Evolutionary conservation across 2,797 vertebrate species (phyloP).

Genomic region (Acestrorhynchus altus): DNA sequence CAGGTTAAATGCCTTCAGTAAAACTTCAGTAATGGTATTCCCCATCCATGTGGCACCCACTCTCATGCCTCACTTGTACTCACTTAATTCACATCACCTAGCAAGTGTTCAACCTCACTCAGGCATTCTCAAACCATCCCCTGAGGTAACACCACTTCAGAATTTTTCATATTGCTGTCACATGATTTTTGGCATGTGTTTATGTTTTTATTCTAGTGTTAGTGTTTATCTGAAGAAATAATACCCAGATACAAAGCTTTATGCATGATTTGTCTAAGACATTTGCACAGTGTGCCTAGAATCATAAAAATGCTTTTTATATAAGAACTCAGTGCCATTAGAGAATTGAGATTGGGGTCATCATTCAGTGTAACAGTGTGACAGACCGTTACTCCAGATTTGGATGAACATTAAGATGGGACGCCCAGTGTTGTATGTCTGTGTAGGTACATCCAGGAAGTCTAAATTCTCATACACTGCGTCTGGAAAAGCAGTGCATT

Average conservation of each 20-base stretch:
- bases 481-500: constrained; percentile 14
- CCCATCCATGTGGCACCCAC: no score
- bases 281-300: not conserved
- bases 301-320: not conserved
- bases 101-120: no score
- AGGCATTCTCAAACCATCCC: no score
- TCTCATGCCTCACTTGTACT: no score
- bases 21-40: no score
- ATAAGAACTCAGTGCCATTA: not conserved
- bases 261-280: not conserved
- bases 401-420: not conserved
- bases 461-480: not conserved
- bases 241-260: not conserved
- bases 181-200: no score
- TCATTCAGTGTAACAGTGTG: constrained; percentile 16
- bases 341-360: not conserved
- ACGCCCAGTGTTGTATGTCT: not conserved
- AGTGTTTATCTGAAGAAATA: not conserved
- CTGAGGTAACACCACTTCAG: no score
- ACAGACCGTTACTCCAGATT: constrained; percentile 4
- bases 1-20: no score
- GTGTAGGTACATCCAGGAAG: constrained; percentile 8
- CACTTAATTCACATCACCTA: no score
- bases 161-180: no score
- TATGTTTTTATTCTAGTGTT: no score